Conservation (phyloP, 2,888 invertebrate species). For the Amitus sp. region DNA sequence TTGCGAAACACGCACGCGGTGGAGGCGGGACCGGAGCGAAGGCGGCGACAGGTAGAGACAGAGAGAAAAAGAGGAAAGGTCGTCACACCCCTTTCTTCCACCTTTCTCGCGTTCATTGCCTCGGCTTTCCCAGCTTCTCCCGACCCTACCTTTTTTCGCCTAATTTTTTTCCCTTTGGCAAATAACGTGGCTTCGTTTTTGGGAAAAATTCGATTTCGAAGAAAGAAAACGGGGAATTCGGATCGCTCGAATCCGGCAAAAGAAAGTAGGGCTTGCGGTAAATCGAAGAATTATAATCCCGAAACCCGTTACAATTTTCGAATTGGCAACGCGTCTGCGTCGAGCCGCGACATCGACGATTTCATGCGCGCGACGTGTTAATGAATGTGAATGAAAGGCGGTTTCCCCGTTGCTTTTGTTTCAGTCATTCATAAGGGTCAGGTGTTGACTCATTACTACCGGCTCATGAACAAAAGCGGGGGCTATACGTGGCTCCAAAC, state of each 20-base stretch:
- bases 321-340: constrained; percentile 28
- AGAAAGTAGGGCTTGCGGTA: constrained; percentile 29
- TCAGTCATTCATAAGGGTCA: constrained; percentile 96
- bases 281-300: constrained; percentile 32
- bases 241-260: background rate
- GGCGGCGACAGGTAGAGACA: constrained; percentile 37
- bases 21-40: constrained; percentile 19
- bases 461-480: constrained; percentile 95
- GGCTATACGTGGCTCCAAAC: constrained; percentile 98
- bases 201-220: background rate
- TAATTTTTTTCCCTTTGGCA: constrained; percentile 27
- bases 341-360: too few relatives aligned
- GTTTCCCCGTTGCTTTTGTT: constrained; percentile 62
- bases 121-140: constrained; percentile 13
- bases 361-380: background rate
- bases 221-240: background rate
- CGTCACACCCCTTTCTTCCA: constrained; percentile 28
- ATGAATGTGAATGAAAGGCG: constrained; percentile 3
- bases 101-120: constrained; percentile 13
- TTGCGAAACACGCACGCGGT: constrained; percentile 28
- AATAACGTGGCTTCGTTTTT: background rate
- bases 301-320: constrained; percentile 34
- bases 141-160: constrained; percentile 21
- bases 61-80: constrained; percentile 11
- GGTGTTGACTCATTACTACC: constrained; percentile 94